Percentiles rank a stretch among this genome's conserved stretches.
phyloP scores from a whole-genome alignment of 1,140 invertebrate genomes.

The Frieseomelitta varia region DNA sequence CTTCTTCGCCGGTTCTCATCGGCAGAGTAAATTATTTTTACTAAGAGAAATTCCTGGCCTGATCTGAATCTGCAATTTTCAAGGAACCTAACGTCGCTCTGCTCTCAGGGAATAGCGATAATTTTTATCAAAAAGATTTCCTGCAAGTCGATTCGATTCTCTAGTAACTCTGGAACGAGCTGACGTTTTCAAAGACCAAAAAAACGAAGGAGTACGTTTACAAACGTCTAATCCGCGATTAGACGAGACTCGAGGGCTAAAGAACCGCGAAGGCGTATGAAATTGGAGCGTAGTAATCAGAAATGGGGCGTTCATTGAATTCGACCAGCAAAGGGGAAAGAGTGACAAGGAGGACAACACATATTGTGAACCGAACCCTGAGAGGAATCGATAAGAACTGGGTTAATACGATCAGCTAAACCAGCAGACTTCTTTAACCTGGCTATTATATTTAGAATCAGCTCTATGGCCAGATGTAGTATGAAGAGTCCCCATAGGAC shows the following conservation, averaged over 20 bases:
- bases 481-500: neutral
- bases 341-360: neutral
- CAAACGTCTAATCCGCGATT: neutral
- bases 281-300: constrained; percentile 13
- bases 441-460: constrained; percentile 21
- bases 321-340: constrained; percentile 2
- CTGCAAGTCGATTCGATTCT: too few species aligned
- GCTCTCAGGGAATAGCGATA: too few species aligned
- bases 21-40: neutral
- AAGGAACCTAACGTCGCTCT: too few species aligned
- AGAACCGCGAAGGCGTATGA: neutral
- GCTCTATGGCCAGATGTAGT: neutral
- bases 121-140: too few species aligned
- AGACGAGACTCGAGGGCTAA: neutral
- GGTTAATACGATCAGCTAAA: constrained; percentile 73
- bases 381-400: constrained; percentile 70
- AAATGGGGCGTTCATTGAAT: constrained; percentile 20
- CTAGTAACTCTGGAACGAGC: neutral
- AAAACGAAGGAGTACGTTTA: neutral
- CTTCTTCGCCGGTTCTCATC: neutral
- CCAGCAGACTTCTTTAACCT: constrained; percentile 39
- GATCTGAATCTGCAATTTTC: neutral
- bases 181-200: neutral
- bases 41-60: neutral
- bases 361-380: constrained; percentile 51